Conservation (phyloP, 2,113 vertebrate species). For the Lamprotornis superbus region DNA sequence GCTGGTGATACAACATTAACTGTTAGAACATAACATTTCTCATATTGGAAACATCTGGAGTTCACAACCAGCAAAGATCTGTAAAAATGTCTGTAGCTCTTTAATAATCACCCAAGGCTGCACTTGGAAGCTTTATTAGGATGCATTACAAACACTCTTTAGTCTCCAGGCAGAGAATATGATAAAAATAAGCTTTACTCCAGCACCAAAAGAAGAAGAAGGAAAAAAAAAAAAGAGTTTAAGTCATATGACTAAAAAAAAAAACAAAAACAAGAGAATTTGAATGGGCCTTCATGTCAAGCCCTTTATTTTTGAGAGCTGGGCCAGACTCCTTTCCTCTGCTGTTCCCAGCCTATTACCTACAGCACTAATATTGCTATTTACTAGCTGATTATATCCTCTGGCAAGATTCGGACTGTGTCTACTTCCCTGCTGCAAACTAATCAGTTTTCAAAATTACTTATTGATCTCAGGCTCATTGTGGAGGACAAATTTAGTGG, state of each 20-base stretch:
- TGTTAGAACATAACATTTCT: constrained; percentile 74
- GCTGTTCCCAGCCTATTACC: constrained; percentile 73
- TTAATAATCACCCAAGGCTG: constrained; percentile 72
- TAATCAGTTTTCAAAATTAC: constrained; percentile 99
- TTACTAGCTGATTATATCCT: constrained; percentile 95
- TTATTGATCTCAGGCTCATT: constrained; percentile 91
- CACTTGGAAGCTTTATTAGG: constrained; percentile 60
- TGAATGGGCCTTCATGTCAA: constrained; percentile 33
- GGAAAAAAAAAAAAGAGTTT: neutral
- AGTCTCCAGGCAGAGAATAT: constrained; percentile 34
- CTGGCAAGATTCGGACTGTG: constrained; percentile 85
- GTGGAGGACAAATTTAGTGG: constrained; percentile 80
- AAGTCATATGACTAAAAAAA: constrained; percentile 24
- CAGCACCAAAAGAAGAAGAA: neutral
- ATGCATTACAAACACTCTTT: constrained; percentile 62
- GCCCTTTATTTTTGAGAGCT: constrained; percentile 49
- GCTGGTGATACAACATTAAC: constrained; percentile 68
- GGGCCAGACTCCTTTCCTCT: constrained; percentile 33
- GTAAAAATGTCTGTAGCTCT: constrained; percentile 69
- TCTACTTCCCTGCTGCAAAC: constrained; percentile 88
- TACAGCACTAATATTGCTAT: constrained; percentile 77
- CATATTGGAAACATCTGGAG: constrained; percentile 77
- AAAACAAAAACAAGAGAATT: neutral
- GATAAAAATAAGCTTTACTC: constrained; percentile 62
- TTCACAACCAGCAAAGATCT: constrained; percentile 66